Base-by-base conservation (phyloP, 2,797 vertebrate genomes). In the Emys orbicularis region DNA sequence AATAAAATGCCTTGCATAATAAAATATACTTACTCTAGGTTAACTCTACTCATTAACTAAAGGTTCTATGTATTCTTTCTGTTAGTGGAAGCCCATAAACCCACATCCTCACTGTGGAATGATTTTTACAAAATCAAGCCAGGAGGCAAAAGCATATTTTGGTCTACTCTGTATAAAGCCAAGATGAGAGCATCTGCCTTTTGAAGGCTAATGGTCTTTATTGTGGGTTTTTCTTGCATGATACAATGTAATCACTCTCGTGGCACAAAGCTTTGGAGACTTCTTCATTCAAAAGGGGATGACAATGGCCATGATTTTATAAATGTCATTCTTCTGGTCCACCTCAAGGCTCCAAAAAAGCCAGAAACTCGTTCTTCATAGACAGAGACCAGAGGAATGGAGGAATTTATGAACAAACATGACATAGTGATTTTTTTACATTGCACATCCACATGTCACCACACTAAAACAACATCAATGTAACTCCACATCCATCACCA, bases 61-160 rank as follows among this genome's bases (percentile, higher is more conserved):
- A 83, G 4, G 31, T 6, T 21, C 5, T 61, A 21, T 5, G 52
- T 12, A 34, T 1, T 0, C 0, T 0, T 41, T 54, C 16, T 0
- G 3, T 54, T 23, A 0, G 0, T 18, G 34, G 82, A 81, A 82
- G 12, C 44, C n/a, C 29, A 5, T 2, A 34, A 0, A 47, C 59
- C 1, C 23, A 54, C 53, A 74, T 52, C 29, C 54, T 25, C 52
- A 29, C 82, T 83, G 13, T 13, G 56, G 81, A 8, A 57, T 8
- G 10, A 19, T 29, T 54, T 91, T 44, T 5, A 59, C 31, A 12
- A 81, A 68, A 92, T 50, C 19, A 31, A 31, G 59, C 6, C 21
- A 19, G 12, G 0, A 44, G 68, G 25, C 29, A 34, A 52, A 41
- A 50, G 5, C 29, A 74, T 8, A 4, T 80, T 83, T 80, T 85